Evolutionary conservation across 2,113 vertebrate species (phyloP).

Genomic region (Sitta europaea): DNA sequence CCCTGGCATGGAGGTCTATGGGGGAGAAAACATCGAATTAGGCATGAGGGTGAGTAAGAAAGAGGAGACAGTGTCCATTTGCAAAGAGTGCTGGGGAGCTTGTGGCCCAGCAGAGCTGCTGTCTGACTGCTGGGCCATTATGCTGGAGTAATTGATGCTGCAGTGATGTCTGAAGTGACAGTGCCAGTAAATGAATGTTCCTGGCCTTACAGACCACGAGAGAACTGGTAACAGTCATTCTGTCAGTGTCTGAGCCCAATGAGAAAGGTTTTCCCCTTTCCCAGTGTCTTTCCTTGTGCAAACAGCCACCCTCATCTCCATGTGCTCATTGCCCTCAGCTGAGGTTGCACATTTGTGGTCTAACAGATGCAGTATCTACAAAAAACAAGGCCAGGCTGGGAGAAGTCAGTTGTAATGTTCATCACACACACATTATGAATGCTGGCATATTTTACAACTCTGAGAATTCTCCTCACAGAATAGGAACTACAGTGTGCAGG

Average conservation of each 20-base stretch:
- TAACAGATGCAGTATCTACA: not conserved
- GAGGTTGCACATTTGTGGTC: not conserved
- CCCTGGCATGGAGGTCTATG: constrained; percentile 98
- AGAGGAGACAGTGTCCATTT: not conserved
- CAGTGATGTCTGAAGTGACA: not conserved
- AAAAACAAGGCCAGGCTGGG: not conserved
- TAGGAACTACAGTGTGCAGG: not conserved
- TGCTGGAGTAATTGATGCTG: not conserved
- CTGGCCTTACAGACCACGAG: not conserved
- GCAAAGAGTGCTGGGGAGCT: not conserved
- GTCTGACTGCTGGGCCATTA: not conserved
- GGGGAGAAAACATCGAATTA: constrained; percentile 95
- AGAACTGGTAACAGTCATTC: not conserved
- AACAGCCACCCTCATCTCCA: not conserved
- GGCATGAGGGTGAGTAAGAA: constrained; percentile 90
- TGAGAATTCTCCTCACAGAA: not conserved
- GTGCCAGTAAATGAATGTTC: not conserved
- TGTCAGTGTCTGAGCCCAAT: not conserved
- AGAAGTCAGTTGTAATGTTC: not conserved
- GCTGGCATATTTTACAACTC: not conserved
- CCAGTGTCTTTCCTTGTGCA: not conserved
- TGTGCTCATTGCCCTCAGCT: not conserved
- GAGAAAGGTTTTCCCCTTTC: not conserved
- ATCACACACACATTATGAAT: not conserved
- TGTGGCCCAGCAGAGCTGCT: not conserved